Base-by-base conservation (phyloP, 2,797 vertebrate species). In the Epinephelus coioides region DNA sequence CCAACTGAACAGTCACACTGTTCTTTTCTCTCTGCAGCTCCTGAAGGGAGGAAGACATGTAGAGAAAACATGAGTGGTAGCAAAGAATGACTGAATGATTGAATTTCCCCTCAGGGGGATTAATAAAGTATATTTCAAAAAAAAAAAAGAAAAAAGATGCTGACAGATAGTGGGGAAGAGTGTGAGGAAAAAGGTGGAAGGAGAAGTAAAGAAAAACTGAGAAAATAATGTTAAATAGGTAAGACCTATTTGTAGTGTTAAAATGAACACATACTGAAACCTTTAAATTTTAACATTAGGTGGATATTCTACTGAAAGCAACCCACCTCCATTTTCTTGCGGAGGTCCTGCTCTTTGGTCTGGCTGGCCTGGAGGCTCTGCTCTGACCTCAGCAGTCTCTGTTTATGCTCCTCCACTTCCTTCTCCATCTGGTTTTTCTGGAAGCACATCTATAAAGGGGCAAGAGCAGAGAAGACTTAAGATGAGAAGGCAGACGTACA, bases 11-110 rank as follows among this genome's bases (percentile, higher is more conserved):
- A 27, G 83, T 86, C 4, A 94, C 73, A 54, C 89, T 73, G 56
- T 92, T 95, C 83, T 96, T 96, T 66, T 97, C 96, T 84, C 90
- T 94, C 79, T 96, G 96, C 57, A 94, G 68, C 87, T 97, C 97
- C 98, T 99, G 83, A 30, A 83, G 34, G 38, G 81, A 25, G 4
- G n/a, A 69, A 53, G 3, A 62, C 17, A 60, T n/a, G 4, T 12
- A 5, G 15, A 67, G 2, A 62, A n/a, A 15, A 68, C 19, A 57
- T 47, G 59, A 62, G 12, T 38, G 2, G 4, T 12, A 38, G n/a
- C 14, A 55, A 60, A 57, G 25, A 25, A 25, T 25, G 25, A 25
- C 2, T 25, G 23, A 23, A 23, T 23, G 25, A 25, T 25, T 25
- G 2, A 25, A 25, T 25, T 25, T 25, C 25, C 25, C 25, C 25